Percentiles rank a stretch among this genome's conserved stretches.
phyloP scores from a whole-genome alignment of 2,113 vertebrate genomes.

The Pseudorasbora parva region DNA sequence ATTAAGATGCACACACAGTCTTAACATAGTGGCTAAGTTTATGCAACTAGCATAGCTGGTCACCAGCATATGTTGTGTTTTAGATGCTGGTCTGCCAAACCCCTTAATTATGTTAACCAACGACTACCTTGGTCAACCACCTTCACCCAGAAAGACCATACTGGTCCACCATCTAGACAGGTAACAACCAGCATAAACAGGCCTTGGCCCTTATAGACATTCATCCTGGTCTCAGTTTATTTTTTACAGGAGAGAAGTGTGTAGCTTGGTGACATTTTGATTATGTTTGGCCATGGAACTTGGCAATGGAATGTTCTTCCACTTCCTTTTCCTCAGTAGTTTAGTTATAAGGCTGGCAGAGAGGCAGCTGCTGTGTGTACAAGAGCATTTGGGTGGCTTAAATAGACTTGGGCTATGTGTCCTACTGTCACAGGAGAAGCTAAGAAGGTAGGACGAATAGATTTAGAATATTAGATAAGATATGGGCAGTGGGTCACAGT shows the following conservation, averaged over 20 bases:
- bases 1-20: too few relatives aligned
- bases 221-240: background rate
- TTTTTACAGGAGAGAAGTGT: background rate
- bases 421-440: background rate
- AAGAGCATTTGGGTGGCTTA: background rate
- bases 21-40: too few relatives aligned
- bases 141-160: slow-evolving; percentile 1
- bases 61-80: too few relatives aligned
- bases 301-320: background rate
- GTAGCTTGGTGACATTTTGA: background rate
- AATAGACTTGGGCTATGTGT: background rate
- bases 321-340: slow-evolving; percentile 21
- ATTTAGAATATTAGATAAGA: slow-evolving; percentile 6
- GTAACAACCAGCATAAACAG: slow-evolving; percentile 3
- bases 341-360: slow-evolving; percentile 21
- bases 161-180: background rate
- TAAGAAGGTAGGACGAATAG: background rate
- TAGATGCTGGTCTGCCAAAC: background rate
- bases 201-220: background rate
- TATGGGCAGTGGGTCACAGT: background rate
- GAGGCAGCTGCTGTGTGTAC: slow-evolving; percentile 3
- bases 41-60: too few relatives aligned
- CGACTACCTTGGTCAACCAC: background rate
- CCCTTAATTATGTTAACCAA: background rate
- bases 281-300: background rate